Conservation (phyloP, 2,888 invertebrate genomes). For the Epiblema foenella region DNA sequence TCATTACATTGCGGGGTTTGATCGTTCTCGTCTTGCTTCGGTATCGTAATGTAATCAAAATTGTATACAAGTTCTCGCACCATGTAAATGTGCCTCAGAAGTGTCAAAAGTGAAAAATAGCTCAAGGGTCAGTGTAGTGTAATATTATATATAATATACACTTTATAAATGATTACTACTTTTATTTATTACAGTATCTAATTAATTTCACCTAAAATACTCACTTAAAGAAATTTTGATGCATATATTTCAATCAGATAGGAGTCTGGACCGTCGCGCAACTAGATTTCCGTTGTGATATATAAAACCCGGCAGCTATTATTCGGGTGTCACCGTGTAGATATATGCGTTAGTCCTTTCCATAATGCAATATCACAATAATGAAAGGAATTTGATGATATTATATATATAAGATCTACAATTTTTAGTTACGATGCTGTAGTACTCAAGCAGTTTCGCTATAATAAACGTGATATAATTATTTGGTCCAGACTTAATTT, state of each 20-base stretch:
- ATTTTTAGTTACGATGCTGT: too few relatives aligned
- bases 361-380: too few relatives aligned
- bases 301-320: neutral
- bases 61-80: too few relatives aligned
- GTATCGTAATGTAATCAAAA: too few relatives aligned
- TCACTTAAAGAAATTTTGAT: neutral
- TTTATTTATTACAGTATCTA: slow-evolving; percentile 25
- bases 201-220: slow-evolving; percentile 2
- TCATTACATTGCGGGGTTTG: too few relatives aligned
- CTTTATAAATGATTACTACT: slow-evolving; percentile 30
- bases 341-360: too few relatives aligned
- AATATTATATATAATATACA: slow-evolving; percentile 30
- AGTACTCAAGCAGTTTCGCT: too few relatives aligned
- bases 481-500: neutral
- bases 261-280: neutral
- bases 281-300: neutral
- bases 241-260: slow-evolving; percentile 1
- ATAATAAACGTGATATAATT: neutral
- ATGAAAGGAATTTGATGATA: too few relatives aligned
- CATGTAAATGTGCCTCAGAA: neutral
- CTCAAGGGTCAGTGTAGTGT: slow-evolving; percentile 22
- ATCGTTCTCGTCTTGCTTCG: too few relatives aligned
- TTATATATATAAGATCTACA: too few relatives aligned
- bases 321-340: neutral
- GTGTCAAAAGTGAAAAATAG: slow-evolving; percentile 40